phyloP scores from a whole-genome alignment of 2,888 invertebrate genomes.

The Tipula helvola region DNA sequence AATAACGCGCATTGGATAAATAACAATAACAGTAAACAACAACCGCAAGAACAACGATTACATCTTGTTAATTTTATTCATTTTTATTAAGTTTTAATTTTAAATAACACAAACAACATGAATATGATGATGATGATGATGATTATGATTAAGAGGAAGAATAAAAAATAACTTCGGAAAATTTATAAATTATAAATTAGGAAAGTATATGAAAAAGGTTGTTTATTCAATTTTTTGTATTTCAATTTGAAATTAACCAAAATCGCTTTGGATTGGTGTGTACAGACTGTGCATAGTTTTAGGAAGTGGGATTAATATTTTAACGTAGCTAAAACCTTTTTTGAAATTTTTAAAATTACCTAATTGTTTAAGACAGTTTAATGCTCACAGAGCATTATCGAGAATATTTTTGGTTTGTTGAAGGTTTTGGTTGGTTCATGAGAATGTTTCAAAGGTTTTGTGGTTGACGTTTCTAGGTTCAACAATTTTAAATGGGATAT shows the following conservation, averaged over 20 bases:
- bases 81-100: background rate
- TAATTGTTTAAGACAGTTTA: too few species aligned
- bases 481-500: too few species aligned
- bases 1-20: background rate
- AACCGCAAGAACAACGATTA: background rate
- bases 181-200: background rate
- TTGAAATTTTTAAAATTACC: too few species aligned
- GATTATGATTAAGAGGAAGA: background rate
- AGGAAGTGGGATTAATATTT: too few species aligned
- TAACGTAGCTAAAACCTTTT: too few species aligned
- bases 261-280: background rate
- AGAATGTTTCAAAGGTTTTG: too few species aligned
- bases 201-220: background rate
- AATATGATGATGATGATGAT: background rate
- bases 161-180: background rate
- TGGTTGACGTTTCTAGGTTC: too few species aligned
- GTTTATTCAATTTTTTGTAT: background rate
- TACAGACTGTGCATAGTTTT: background rate
- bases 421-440: too few species aligned
- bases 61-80: background rate
- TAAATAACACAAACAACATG: background rate
- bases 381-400: too few species aligned
- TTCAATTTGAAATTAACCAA: background rate
- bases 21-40: background rate
- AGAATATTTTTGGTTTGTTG: too few species aligned